A percentile compares a stretch with the other conserved stretches of the same genome.
phyloP scores from a whole-genome alignment of 2,797 vertebrate genomes.

The Tauraco hartlaubi region DNA sequence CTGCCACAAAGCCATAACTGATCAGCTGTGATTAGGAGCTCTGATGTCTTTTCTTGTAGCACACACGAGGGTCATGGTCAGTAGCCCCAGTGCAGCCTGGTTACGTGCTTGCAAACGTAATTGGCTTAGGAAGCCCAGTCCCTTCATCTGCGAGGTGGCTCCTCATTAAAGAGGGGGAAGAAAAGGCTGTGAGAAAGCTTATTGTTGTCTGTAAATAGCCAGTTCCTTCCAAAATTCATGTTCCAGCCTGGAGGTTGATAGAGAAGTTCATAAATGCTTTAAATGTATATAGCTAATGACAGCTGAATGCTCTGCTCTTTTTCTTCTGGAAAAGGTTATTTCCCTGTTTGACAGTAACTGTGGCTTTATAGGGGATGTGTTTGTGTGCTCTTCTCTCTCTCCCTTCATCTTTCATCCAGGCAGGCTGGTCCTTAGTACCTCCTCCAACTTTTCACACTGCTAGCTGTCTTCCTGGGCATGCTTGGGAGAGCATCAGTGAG shows the following conservation, averaged over 20 bases:
- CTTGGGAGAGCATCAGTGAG: neutral
- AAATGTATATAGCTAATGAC: neutral
- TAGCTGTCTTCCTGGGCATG: neutral
- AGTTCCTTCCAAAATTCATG: neutral
- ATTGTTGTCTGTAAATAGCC: neutral
- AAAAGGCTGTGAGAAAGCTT: neutral
- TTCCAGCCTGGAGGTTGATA: neutral
- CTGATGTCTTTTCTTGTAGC: neutral
- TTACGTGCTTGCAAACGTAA: neutral
- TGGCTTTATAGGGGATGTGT: neutral
- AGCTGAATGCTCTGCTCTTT: neutral
- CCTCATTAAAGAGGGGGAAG: neutral
- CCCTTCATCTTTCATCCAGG: neutral
- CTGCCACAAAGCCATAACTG: neutral
- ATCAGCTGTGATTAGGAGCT: constrained; percentile 1
- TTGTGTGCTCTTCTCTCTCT: neutral
- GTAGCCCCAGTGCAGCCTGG: neutral
- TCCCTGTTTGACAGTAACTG: neutral
- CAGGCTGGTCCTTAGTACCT: neutral
- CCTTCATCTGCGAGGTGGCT: neutral
- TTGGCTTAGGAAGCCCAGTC: neutral
- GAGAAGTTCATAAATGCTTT: neutral
- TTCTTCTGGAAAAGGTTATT: constrained; percentile 12
- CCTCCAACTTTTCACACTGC: neutral
- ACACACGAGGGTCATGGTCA: fast-evolving